Evolutionary conservation across 2,888 invertebrate genomes (phyloP).

Genomic region (Agonopterix subpropinquella): DNA sequence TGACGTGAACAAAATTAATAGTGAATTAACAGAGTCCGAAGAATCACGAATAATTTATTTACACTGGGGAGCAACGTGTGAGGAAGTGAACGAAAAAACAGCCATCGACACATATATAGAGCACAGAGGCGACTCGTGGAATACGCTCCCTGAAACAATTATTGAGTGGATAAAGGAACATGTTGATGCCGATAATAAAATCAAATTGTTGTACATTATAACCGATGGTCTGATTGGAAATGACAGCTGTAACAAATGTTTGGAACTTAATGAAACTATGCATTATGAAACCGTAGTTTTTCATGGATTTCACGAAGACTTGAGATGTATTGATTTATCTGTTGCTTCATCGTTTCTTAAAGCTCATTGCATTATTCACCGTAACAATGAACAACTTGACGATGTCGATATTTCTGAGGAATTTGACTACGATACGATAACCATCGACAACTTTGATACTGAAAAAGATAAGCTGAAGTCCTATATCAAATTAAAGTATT

Average conservation of each 20-base stretch:
- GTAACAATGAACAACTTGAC: conserved; percentile 22
- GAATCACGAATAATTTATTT: conserved; percentile 25
- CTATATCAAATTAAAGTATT: conserved; percentile 32
- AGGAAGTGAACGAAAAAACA: conserved; percentile 20
- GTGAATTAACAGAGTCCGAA: conserved; percentile 7
- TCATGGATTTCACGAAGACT: conserved; percentile 18
- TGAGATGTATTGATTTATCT: conserved; percentile 17
- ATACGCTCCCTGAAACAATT: conserved; percentile 12
- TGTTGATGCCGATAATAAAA: conserved; percentile 13
- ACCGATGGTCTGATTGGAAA: conserved; percentile 24
- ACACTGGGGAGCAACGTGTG: conserved; percentile 25
- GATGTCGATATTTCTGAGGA: conserved; percentile 24
- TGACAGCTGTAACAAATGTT: conserved; percentile 10
- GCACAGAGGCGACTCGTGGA: not conserved
- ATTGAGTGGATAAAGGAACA: conserved; percentile 9
- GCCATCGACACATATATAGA: conserved; percentile 8
- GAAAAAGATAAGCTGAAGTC: conserved; percentile 28
- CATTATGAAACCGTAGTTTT: conserved; percentile 27
- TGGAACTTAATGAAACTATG: conserved; percentile 20
- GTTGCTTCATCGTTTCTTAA: conserved; percentile 27
- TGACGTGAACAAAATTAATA: conserved; percentile 19
- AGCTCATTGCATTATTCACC: conserved; percentile 22
- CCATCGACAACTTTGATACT: conserved; percentile 20
- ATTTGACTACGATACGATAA: conserved; percentile 28
- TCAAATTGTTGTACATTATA: conserved; percentile 27